Conservation (phyloP, 2,113 vertebrate species). For the Limanda limanda region DNA sequence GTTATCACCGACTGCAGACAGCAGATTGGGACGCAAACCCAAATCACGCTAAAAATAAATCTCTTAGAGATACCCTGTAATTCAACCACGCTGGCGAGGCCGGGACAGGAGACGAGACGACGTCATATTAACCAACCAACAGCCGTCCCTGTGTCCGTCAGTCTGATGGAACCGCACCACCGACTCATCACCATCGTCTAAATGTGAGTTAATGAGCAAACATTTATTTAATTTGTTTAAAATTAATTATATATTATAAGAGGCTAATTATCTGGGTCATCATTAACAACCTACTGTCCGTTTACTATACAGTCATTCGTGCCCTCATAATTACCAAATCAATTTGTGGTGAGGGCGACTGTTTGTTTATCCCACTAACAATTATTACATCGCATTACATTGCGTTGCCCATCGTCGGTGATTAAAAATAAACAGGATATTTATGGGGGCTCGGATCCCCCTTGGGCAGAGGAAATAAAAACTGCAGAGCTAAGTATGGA, state of each 20-base stretch:
- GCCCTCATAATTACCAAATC: slow-evolving; percentile 54
- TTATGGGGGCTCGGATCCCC: slow-evolving; percentile 45
- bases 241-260: slow-evolving; percentile 39
- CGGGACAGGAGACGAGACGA: not conserved
- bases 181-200: slow-evolving; percentile 18
- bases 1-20: slow-evolving; percentile 63
- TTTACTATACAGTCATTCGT: slow-evolving; percentile 26
- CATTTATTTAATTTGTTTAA: slow-evolving; percentile 63
- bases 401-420: slow-evolving; percentile 25
- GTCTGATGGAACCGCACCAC: slow-evolving; percentile 30
- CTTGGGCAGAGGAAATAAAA: slow-evolving; percentile 39
- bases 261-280: slow-evolving; percentile 66
- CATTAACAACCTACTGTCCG: slow-evolving; percentile 55
- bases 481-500: slow-evolving; percentile 16
- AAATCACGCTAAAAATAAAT: slow-evolving; percentile 69
- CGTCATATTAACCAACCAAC: not conserved
- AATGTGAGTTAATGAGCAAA: slow-evolving; percentile 58
- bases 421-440: slow-evolving; percentile 69
- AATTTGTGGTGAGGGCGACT: slow-evolving; percentile 46
- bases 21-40: slow-evolving; percentile 56
- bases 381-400: slow-evolving; percentile 60
- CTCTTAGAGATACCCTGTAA: slow-evolving; percentile 56
- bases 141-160: slow-evolving; percentile 27
- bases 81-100: slow-evolving; percentile 44
- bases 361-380: slow-evolving; percentile 51